Conservation (phyloP, 2,113 vertebrate genomes). For the Oplegnathus fasciatus region DNA sequence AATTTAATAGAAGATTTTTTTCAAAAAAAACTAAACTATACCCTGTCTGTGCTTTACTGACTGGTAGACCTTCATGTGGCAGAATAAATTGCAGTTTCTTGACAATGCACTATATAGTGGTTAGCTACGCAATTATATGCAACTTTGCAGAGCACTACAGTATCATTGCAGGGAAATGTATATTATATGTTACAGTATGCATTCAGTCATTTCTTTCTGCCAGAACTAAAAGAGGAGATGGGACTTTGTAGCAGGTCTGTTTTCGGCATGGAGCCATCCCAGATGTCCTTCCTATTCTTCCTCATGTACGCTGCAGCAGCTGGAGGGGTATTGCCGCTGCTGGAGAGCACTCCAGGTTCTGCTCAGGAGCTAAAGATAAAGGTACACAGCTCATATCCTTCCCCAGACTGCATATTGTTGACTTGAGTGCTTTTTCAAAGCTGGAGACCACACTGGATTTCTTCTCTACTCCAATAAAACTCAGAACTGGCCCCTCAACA, state of each 20-base stretch:
- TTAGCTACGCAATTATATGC: neutral
- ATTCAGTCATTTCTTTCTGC: slow-evolving; percentile 1
- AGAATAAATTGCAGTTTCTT: slow-evolving; percentile 5
- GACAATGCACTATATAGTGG: neutral
- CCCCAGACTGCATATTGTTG: slow-evolving; percentile 12
- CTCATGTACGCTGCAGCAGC: slow-evolving; percentile 80
- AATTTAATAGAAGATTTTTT: too few relatives aligned
- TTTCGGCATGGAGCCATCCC: slow-evolving; percentile 81
- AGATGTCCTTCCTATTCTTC: slow-evolving; percentile 84
- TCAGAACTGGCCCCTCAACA: neutral
- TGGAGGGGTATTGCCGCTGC: slow-evolving; percentile 76
- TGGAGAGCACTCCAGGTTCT: slow-evolving; percentile 78
- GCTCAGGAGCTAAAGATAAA: slow-evolving; percentile 83
- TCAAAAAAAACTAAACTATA: too few relatives aligned
- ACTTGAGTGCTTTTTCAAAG: slow-evolving; percentile 15
- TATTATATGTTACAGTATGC: slow-evolving; percentile 10
- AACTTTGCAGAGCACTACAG: slow-evolving; percentile 7
- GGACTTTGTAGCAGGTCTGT: slow-evolving; percentile 68
- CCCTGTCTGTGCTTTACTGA: neutral
- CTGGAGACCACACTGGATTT: neutral
- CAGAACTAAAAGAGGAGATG: slow-evolving; percentile 79
- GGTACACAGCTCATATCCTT: slow-evolving; percentile 61
- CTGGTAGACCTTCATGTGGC: neutral
- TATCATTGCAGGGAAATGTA: neutral
- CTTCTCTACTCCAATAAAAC: neutral